Evolutionary conservation across 2,888 invertebrate genomes (phyloP), one percentile per base, ranked within the genome.

Genomic region (Ptychoptera albimana): DNA sequence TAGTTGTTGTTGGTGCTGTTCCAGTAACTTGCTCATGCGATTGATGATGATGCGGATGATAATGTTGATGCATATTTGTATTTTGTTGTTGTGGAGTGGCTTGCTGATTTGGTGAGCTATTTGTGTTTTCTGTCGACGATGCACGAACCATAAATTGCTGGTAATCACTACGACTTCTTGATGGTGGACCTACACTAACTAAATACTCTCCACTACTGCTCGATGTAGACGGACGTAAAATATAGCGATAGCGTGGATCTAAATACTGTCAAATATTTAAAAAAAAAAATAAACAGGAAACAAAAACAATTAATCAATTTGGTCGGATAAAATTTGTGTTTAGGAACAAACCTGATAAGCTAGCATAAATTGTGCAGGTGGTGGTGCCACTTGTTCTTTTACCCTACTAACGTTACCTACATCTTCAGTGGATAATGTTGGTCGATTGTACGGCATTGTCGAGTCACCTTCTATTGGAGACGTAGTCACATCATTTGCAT

Each of bases 341-440:
- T n/a, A n/a, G n/a, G n/a, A 32, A 36, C 31, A 12, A 41, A 48
- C 48, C 29, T 77, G 76, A 55, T 77, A 77, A 59, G 76, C 73
- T 50, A 77, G 68, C 59, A 67, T 64, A 48, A 66, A 64, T 49
- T 68, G 69, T 30, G 66, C 65, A 16, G 69, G 66, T 30, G 66
- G 67, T 15, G 66, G 68, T 47, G 64, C 64, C 23, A 65, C 58
- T 13, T 64, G 58, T 52, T 68, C 71, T 34, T 64, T 60, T 15
- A 45, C 45, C 31, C 48, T 43, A 10, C 55, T 52, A 39, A 55
- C 49, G 31, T 61, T 59, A 5, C 76, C 74, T 4, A 80, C 77
- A 54, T 87, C 85, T 64, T 87, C 87, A 36, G 84, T 86, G 6
- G 86, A 86, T 2, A 85, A 71, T 0, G 86, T 83, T 0, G 86